Percentiles rank a stretch among this genome's conserved stretches.
Conservation (phyloP, 2,888 invertebrate genomes). For the Heterodera filipjevi region DNA sequence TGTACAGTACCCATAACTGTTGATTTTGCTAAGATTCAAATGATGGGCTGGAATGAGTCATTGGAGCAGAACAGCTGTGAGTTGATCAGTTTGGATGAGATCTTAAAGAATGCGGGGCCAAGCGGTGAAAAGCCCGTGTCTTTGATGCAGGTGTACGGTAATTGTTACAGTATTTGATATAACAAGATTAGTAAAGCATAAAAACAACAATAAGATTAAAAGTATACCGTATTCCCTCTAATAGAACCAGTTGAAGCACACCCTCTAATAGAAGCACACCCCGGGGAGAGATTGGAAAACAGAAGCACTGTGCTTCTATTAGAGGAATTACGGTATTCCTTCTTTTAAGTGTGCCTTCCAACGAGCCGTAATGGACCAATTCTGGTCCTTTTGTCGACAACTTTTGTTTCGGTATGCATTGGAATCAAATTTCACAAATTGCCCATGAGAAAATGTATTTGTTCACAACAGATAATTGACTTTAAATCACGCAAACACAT, state of each 20-base stretch:
- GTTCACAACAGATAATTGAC: constrained; percentile 20
- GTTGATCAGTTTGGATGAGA: constrained; percentile 18
- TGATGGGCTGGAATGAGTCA: constrained; percentile 35
- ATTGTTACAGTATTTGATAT: neutral
- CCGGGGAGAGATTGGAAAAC: no score
- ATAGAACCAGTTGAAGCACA: no score
- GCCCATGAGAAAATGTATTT: neutral
- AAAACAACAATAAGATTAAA: no score
- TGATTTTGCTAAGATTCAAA: constrained; percentile 20
- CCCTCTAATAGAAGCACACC: no score
- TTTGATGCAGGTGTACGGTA: constrained; percentile 44
- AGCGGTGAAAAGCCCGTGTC: constrained; percentile 33
- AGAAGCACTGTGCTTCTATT: no score
- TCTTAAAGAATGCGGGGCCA: constrained; percentile 10
- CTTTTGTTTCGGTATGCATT: constrained; percentile 18
- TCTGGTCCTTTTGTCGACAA: constrained; percentile 13
- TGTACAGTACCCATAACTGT: no score
- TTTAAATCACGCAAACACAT: constrained; percentile 22
- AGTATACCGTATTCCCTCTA: neutral
- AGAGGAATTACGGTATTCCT: no score
- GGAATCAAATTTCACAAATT: neutral
- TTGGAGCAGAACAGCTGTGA: constrained; percentile 32
- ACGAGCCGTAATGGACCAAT: constrained; percentile 7
- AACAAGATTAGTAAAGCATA: no score
- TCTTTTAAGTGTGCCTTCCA: constrained; percentile 8